A percentile compares a stretch with the other conserved stretches of the same genome.
phyloP scores from a whole-genome alignment of 2,113 vertebrate genomes.

The Balaeniceps rex region DNA sequence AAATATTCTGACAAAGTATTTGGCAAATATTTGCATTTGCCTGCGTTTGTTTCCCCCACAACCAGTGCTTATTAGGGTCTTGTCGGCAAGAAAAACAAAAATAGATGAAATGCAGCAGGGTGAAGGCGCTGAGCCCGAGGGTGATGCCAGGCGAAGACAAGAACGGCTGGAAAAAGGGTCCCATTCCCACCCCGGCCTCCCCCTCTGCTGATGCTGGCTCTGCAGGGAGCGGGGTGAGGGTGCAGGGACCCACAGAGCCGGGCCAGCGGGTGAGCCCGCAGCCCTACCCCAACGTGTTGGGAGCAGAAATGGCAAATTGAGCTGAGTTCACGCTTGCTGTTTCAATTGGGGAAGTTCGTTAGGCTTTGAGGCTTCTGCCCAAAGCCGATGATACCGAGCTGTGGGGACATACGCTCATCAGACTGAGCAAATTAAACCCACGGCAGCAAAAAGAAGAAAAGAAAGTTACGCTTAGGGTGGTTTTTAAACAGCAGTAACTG shows the following conservation, averaged over 20 bases:
- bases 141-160: background rate
- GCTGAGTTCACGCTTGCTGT: background rate
- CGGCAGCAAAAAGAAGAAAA: background rate
- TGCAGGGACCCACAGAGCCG: background rate
- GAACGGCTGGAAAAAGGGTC: background rate
- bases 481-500: background rate
- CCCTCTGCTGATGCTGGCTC: background rate
- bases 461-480: background rate
- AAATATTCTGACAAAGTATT: background rate
- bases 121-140: background rate
- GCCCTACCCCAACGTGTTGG: background rate
- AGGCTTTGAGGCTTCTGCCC: background rate
- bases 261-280: background rate
- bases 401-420: background rate
- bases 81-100: background rate
- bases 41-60: background rate
- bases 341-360: background rate
- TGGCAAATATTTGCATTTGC: background rate
- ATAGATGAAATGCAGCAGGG: background rate
- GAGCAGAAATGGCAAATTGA: background rate
- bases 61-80: background rate
- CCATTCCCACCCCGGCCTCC: background rate
- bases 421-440: background rate
- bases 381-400: background rate
- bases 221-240: background rate